Evolutionary conservation across 1,140 invertebrate species (phyloP), one percentile per base, ranked within the genome.

Genomic region (Drosophila truncata): DNA sequence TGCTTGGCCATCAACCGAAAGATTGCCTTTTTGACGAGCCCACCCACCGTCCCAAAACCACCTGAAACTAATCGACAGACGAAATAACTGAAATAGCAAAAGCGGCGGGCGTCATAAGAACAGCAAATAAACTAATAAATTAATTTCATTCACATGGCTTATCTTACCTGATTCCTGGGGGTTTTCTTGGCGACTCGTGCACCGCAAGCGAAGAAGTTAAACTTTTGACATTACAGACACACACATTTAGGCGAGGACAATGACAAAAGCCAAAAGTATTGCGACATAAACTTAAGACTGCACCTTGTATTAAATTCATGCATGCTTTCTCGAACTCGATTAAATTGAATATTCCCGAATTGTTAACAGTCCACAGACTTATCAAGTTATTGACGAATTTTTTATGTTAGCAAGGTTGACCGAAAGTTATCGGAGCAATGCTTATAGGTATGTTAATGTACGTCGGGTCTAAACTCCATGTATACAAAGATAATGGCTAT

Each of bases 401-500:
- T 37, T 54, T 11, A 37, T 66, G 66, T 41, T 49, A 37, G 23
- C 63, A 52, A 67, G 37, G 66, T 44, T 54, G 62, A 35, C 31
- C 47, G 37, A 37, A 46, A 70, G 63, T 55, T 67, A 67, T 67
- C 66, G 47, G 47, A 16, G 46, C 47, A 31, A 70, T 54, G 63
- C 46, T 44, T 67, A 33, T 70, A 67, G 47, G 66, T 70, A 70
- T 70, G 66, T 70, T 70, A 67, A 37, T 54, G 31, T 46, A 35
- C 46, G 63, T 35, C 37, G 66, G 66, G 66, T 70, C 66, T 70
- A 70, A 70, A 70, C 47, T 70, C 63, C 66, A 70, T 54, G 66
- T 70, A 25, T 27, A 70, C 49, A 67, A 66, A 67, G 66, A 70
- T 70, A 70, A 44, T 69, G 66, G 66, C 66, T 70, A 67, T 70